Base-by-base conservation (phyloP, 2,797 vertebrate genomes). In the Acrossocheilus fasciatus region DNA sequence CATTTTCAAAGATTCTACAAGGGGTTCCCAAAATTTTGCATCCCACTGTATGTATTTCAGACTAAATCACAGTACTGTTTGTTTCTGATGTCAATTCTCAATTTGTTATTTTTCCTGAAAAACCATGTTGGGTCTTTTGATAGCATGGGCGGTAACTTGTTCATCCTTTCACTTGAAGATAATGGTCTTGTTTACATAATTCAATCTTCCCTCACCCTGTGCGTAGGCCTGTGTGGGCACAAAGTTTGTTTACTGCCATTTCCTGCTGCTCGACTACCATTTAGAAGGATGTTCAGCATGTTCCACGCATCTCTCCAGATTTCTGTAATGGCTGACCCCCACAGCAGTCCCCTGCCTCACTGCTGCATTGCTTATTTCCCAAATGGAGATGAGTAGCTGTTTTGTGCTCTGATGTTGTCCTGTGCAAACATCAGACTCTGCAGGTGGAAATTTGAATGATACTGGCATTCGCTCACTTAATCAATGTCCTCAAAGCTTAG, bases 141-240 rank as follows among this genome's bases (percentile, higher is more conserved):
- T 88, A n/a, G 72, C 57, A 69, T 70, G 78, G 34, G 30, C 8
- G 23, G 78, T n/a, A 41, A 26, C 69, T 50, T 62, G 39, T 72
- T 77, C 84, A 62, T 86, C 64, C 66, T 86, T 87, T 88, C 34
- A 81, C 50, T 83, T 59, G 70, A 77, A 83, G 82, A 86, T 82
- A 84, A 83, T 57, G 12, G 50, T 66, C 84, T 79, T 89, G 87
- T 91, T 90, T 87, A 87, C 72, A 75, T 64, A 83, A 69, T 72
- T 84, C 64, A 73, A 26, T 57, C 47, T 74, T 82, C 47, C 62
- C 82, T 74, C 26, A 68, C 41, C 50, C 68, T 10, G 36, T 41
- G 43, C 30, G 6, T 84, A 52, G 73, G 45, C 70, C 57, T 81
- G 47, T 84, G 30, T 18, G 54, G 47, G 26, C 62, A 20, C 39